Percentiles rank a stretch among this genome's conserved stretches.
phyloP scores from a whole-genome alignment of 2,113 vertebrate species.

The Hemichromis elongatus region DNA sequence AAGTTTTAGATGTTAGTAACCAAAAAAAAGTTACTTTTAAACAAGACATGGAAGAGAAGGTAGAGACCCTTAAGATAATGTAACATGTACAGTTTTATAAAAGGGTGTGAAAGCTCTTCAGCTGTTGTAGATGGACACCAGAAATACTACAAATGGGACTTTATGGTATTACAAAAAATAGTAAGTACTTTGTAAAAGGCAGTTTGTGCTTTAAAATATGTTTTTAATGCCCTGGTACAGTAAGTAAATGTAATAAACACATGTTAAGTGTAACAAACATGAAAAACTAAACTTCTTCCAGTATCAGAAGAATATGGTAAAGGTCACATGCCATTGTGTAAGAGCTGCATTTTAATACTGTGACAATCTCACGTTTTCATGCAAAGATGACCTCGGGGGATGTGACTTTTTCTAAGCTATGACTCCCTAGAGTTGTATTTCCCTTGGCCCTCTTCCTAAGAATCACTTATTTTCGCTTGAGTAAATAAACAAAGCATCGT shows the following conservation, averaged over 20 bases:
- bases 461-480: slow-evolving; percentile 36
- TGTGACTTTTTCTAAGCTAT: slow-evolving; percentile 4
- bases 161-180: not conserved
- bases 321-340: slow-evolving; percentile 25
- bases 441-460: slow-evolving; percentile 28
- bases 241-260: not conserved
- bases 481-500: slow-evolving; percentile 52
- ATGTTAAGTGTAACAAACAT: not conserved
- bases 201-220: not conserved
- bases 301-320: not conserved
- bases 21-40: not conserved
- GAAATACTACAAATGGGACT: not conserved
- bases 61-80: not conserved
- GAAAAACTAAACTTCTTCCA: not conserved
- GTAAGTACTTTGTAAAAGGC: not conserved
- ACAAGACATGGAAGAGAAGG: not conserved
- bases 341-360: not conserved
- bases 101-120: not conserved
- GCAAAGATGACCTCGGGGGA: slow-evolving; percentile 23
- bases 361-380: slow-evolving; percentile 17
- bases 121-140: not conserved
- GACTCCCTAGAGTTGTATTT: slow-evolving; percentile 38
- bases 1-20: not conserved
- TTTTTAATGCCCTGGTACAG: not conserved
- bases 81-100: not conserved